Evolutionary conservation across 2,797 vertebrate genomes (phyloP).

Genomic region (Sebastiscus tertius): DNA sequence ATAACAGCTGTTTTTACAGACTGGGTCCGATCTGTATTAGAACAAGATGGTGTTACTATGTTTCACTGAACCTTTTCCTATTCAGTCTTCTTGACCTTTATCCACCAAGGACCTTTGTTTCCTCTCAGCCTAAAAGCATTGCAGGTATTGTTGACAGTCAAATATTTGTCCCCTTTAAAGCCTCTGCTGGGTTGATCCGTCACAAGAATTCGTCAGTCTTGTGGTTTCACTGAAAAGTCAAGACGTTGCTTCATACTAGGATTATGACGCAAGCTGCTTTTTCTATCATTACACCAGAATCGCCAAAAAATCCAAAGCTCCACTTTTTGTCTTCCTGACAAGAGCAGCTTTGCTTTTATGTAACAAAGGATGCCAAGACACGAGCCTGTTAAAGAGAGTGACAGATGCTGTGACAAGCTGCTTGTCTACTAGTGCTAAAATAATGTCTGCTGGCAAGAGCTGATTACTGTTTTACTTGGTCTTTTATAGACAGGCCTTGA

Average conservation of each 20-base stretch:
- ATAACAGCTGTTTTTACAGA: constrained; percentile 10
- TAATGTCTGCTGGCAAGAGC: constrained; percentile 57
- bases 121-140: not conserved
- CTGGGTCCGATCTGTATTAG: not conserved
- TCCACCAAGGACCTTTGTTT: not conserved
- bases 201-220: not conserved
- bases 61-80: not conserved
- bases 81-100: not conserved
- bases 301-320: constrained; percentile 30
- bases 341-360: constrained; percentile 56
- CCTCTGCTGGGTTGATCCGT: not conserved
- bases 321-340: constrained; percentile 33
- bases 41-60: not conserved
- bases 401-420: constrained; percentile 71
- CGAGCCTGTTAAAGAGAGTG: constrained; percentile 56
- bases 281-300: constrained; percentile 33
- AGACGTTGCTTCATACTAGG: not conserved
- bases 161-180: constrained; percentile 9
- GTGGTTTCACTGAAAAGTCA: constrained; percentile 3
- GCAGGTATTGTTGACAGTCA: not conserved
- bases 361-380: constrained; percentile 43
- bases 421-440: constrained; percentile 67
- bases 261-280: constrained; percentile 18
- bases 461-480: constrained; percentile 72
- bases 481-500: constrained; percentile 63